Conservation (phyloP, 2,113 vertebrate genomes). For the Bettongia penicillata region DNA sequence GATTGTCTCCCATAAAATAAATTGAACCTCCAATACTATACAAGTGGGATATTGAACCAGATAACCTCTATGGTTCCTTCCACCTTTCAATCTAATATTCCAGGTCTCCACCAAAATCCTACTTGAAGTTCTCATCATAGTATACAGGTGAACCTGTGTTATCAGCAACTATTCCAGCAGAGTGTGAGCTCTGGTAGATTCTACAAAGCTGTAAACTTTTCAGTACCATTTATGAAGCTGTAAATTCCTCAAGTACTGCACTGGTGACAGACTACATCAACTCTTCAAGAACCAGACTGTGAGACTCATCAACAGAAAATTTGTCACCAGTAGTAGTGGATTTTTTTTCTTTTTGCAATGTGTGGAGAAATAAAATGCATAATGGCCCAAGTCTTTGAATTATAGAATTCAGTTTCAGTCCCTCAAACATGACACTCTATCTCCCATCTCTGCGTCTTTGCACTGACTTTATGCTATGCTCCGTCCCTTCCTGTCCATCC, state of each 20-base stretch:
- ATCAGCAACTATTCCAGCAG: neutral
- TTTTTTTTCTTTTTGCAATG: no score
- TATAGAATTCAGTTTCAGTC: neutral
- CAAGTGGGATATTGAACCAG: neutral
- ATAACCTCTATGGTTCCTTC: neutral
- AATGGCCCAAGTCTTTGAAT: no score
- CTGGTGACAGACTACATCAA: no score
- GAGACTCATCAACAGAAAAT: no score
- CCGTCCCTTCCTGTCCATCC: neutral
- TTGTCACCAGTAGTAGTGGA: no score
- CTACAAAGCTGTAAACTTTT: neutral
- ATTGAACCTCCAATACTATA: neutral
- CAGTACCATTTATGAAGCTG: neutral
- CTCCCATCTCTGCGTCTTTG: neutral
- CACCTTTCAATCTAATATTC: neutral
- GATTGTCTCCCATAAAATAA: neutral
- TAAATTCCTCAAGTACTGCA: neutral
- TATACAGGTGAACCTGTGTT: neutral
- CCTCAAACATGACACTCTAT: neutral
- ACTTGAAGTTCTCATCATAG: neutral
- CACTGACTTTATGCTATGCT: neutral
- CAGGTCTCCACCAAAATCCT: neutral
- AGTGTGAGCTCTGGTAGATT: neutral
- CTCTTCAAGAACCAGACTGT: no score
- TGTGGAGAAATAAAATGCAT: no score